Evolutionary conservation across 2,888 invertebrate species (phyloP).

Genomic region (Diaperis boleti): DNA sequence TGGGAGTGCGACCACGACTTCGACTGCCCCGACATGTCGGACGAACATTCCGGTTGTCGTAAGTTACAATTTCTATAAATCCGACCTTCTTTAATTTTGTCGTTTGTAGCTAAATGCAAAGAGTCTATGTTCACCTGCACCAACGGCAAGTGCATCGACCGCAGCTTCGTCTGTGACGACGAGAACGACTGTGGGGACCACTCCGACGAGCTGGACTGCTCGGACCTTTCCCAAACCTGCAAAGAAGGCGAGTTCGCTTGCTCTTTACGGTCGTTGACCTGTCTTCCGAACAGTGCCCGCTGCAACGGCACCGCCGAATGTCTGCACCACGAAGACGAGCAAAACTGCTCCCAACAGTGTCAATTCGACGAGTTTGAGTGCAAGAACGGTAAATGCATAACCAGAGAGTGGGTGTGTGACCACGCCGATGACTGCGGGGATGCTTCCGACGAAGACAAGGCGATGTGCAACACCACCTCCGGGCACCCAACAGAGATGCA

Average conservation of each 20-base stretch:
- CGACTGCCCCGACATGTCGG: slow-evolving; percentile 82
- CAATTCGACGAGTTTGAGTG: slow-evolving; percentile 69
- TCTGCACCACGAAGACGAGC: slow-evolving; percentile 79
- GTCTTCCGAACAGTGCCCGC: slow-evolving; percentile 68
- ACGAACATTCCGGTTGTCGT: slow-evolving; percentile 76
- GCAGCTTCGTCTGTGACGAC: slow-evolving; percentile 67
- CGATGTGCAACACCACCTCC: slow-evolving; percentile 41
- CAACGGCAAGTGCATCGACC: slow-evolving; percentile 35
- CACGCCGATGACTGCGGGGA: slow-evolving; percentile 77
- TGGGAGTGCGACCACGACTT: slow-evolving; percentile 79
- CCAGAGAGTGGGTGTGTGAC: slow-evolving; percentile 72
- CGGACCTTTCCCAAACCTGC: slow-evolving; percentile 59
- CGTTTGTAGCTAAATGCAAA: slow-evolving; percentile 5
- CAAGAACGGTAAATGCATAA: slow-evolving; percentile 72
- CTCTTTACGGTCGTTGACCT: slow-evolving; percentile 67
- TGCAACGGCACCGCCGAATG: slow-evolving; percentile 76
- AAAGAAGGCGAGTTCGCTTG: slow-evolving; percentile 68
- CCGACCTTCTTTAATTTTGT: neutral
- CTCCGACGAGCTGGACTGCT: slow-evolving; percentile 70
- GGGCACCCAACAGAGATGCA: slow-evolving; percentile 5
- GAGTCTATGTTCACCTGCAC: slow-evolving; percentile 17
- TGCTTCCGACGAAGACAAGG: slow-evolving; percentile 74
- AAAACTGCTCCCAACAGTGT: slow-evolving; percentile 64
- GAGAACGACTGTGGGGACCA: slow-evolving; percentile 71
- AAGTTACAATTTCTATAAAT: slow-evolving; percentile 48